Base-by-base conservation (phyloP, 2,113 vertebrate species). In the Micronisus gabar region DNA sequence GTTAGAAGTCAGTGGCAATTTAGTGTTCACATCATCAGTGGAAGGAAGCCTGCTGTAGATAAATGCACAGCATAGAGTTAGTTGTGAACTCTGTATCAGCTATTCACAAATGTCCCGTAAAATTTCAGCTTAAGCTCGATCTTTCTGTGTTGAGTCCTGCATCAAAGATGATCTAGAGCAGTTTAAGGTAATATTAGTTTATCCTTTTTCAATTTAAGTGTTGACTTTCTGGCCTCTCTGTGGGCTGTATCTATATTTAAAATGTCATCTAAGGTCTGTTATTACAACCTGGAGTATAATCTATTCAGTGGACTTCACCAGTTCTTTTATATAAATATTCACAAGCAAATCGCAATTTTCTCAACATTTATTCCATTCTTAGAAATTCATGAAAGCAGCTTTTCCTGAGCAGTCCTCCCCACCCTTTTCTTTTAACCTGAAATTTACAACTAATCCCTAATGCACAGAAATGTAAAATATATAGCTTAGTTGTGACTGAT, bases 1-100 rank as follows among this genome's bases (percentile, higher is more conserved):
- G 66, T 87, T 97, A 95, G 89, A 95, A 97, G 95, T 96, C 96
- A 88, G 89, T 86, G 89, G 84, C 81, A 97, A 91, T 95, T 95
- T 97, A 95, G 89, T 76, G 66, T 94, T 97, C 96, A 85, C 91
- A 93, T 96, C 84, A 75, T 89, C 52, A 66, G 66, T 61, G 50
- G 70, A 93, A 96, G 81, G 78, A 93, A 95, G 66, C 84, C 81
- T 41, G 25, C 43, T 47, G 47, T 25, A 94, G 76, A 61, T 30
- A 72, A 91, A 87, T 84, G 72, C 36, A 84, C 32, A 65, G 56
- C 27, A 27, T 12, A 76, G 38, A 59, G 32, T 76, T 74, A 65
- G 45, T 66, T 94, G 58, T 82, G 73, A 96, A 82, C 62, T 47
- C 50, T 75, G 7, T 75, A 76, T 79, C 45, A 94, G 45, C 50